These are phyloP conservation scores for Lysandra bellargus DNA, from an alignment of 2,888 invertebrate species.

Conservation along the genomic window DNA sequence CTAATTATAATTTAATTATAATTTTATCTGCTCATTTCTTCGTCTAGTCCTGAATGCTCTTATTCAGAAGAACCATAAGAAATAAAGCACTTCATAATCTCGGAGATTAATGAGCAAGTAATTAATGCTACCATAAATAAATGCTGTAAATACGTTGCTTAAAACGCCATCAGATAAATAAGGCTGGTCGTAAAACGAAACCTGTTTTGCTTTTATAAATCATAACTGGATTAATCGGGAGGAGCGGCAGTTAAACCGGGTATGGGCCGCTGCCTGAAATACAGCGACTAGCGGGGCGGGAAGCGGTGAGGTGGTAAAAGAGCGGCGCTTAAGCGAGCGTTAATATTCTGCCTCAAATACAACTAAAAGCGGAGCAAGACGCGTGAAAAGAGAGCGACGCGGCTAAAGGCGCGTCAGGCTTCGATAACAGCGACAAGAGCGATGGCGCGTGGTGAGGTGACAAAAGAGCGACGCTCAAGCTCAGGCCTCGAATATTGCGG, in stretches of 20 bases:
- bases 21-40: background rate
- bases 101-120: background rate
- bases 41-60: background rate
- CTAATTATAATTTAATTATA: background rate
- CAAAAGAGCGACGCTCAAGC: too few species aligned
- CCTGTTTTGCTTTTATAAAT: conserved; percentile 31
- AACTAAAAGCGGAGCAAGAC: background rate
- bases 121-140: conserved; percentile 25
- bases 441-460: too few species aligned
- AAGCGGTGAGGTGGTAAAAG: background rate
- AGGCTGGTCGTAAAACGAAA: conserved; percentile 26
- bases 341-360: background rate
- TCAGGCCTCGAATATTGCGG: too few species aligned
- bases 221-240: conserved; percentile 32
- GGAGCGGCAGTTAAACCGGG: conserved; percentile 9
- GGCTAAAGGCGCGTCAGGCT: background rate
- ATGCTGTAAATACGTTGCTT: conserved; percentile 19
- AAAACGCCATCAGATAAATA: conserved; percentile 29
- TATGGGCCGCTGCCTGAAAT: background rate
- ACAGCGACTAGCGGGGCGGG: background rate
- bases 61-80: background rate
- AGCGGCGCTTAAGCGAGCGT: background rate
- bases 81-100: background rate
- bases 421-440: background rate
- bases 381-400: too few species aligned